A percentile compares a stretch with the other conserved stretches of the same genome.
These are phyloP conservation scores for Pandemis heparana DNA, from an alignment of 2,888 invertebrate species.

Conservation along the genomic window DNA sequence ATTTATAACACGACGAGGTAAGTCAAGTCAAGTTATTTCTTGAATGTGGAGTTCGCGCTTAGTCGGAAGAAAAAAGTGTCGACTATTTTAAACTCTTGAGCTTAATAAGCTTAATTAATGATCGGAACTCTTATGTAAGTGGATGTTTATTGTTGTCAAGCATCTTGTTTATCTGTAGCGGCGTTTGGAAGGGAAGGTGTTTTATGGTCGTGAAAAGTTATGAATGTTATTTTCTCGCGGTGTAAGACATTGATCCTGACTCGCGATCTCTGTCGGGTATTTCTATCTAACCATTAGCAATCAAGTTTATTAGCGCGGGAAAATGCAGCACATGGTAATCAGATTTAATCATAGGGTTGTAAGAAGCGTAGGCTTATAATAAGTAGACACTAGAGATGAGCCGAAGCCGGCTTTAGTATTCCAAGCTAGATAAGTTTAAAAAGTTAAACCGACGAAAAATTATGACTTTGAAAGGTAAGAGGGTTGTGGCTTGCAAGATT, in stretches of 20 bases:
- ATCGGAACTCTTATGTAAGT: slow-evolving; percentile 14
- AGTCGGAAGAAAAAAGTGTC: slow-evolving; percentile 56
- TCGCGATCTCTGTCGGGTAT: slow-evolving; percentile 30
- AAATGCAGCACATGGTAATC: slow-evolving; percentile 27
- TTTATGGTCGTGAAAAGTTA: slow-evolving; percentile 13
- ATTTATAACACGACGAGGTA: slow-evolving; percentile 64
- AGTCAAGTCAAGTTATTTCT: slow-evolving; percentile 65
- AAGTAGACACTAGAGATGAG: not conserved
- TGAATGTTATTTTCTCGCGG: slow-evolving; percentile 23
- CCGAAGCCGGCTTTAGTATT: not conserved
- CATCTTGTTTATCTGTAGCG: not conserved
- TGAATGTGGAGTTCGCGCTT: slow-evolving; percentile 55
- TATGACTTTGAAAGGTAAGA: no score
- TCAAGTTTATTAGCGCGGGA: slow-evolving; percentile 25
- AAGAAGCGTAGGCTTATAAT: not conserved
- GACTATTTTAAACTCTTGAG: slow-evolving; percentile 53
- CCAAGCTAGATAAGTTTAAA: not conserved
- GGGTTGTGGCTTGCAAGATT: no score
- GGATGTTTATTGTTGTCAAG: not conserved
- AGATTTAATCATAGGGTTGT: not conserved
- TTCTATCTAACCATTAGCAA: slow-evolving; percentile 31
- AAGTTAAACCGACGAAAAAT: no score
- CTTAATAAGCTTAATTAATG: slow-evolving; percentile 28
- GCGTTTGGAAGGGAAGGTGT: not conserved
- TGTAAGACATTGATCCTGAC: slow-evolving; percentile 31